Evolutionary conservation across 2,113 vertebrate genomes (phyloP).

Genomic region (Pachycephala philippinensis): DNA sequence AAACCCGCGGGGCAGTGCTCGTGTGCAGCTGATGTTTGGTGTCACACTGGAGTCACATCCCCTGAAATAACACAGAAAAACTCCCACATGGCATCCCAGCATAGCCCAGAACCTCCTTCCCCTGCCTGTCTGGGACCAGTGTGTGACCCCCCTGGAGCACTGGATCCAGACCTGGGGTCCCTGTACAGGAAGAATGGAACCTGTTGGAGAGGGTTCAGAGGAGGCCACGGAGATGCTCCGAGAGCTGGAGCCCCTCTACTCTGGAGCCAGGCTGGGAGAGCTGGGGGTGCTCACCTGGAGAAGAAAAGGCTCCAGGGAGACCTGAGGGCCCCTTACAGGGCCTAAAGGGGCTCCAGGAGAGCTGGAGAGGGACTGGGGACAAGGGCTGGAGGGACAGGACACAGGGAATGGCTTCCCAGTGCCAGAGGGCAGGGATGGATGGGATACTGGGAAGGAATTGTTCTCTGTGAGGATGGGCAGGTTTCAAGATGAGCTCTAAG

Average conservation of each 20-base stretch:
- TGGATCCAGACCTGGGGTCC: not conserved
- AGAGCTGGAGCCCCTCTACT: not conserved
- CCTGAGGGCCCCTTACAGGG: too few relatives aligned
- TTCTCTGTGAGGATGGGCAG: not conserved
- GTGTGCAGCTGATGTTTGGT: accelerated
- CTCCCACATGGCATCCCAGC: not conserved
- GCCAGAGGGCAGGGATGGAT: accelerated
- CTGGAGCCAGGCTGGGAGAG: not conserved
- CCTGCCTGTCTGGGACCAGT: not conserved
- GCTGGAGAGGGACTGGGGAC: too few relatives aligned
- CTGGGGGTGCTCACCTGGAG: too few relatives aligned
- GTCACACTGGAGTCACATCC: not conserved
- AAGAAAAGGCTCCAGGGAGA: too few relatives aligned
- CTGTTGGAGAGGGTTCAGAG: accelerated
- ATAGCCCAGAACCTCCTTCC: not conserved
- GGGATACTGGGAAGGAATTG: not conserved
- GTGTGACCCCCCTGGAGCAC: not conserved
- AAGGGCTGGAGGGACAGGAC: not conserved
- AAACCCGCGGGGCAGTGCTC: not conserved
- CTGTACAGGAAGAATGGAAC: not conserved
- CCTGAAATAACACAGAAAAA: not conserved
- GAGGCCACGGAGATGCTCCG: accelerated
- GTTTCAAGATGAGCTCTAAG: not conserved
- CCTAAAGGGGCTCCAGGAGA: too few relatives aligned
- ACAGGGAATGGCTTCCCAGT: too few relatives aligned